Base-by-base conservation (phyloP, 2,888 invertebrate species). In the Ophion costatus region DNA sequence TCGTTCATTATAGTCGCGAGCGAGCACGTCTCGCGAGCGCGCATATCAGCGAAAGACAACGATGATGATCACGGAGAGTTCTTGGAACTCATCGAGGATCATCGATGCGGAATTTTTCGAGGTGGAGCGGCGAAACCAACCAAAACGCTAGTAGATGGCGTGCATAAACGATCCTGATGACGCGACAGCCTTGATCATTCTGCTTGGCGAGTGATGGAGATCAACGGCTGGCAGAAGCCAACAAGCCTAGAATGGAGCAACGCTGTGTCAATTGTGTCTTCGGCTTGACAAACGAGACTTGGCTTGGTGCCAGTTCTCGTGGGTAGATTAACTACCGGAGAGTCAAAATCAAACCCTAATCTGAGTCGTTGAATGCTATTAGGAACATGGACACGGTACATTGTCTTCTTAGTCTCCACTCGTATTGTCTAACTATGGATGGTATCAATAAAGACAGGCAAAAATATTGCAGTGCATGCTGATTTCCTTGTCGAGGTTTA, bases 1-100 rank as follows among this genome's bases (percentile, higher is more conserved):
- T 93, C 93, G 93, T 94, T 93, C 93, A 92, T 93, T 92, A 93
- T 91, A 92, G 92, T 90, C 89, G 87, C 59, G 84, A 74, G 83
- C 74, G 85, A 83, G 85, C 78, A 80, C 79, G 77, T 51, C 64
- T 79, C 56, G 70, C 56, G 63, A 79, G 63, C 14, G 45, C 63
- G 51, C 63, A 70, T 22, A 20, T 24, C 56, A 69, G 59, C n/a
- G 38, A 33, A 64, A 17, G 29, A 33, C 64, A 11, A 33, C 6
- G 29, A 71, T 57, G 71, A 71, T 10, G 57, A 71, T 69, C 51
- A 69, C 22, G 45, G n/a, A 22, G 24, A 67, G 56, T 63, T 64
- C 22, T 66, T 38, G 45, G 78, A 78, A 78, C 17, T 69, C 38
- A 10, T 45, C 42, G 45, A 9, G n/a, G 24, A 29, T 74, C 2